Percentiles rank a stretch among this genome's conserved stretches.
Conservation (phyloP, 2,113 vertebrate genomes). For the Passer montanus region DNA sequence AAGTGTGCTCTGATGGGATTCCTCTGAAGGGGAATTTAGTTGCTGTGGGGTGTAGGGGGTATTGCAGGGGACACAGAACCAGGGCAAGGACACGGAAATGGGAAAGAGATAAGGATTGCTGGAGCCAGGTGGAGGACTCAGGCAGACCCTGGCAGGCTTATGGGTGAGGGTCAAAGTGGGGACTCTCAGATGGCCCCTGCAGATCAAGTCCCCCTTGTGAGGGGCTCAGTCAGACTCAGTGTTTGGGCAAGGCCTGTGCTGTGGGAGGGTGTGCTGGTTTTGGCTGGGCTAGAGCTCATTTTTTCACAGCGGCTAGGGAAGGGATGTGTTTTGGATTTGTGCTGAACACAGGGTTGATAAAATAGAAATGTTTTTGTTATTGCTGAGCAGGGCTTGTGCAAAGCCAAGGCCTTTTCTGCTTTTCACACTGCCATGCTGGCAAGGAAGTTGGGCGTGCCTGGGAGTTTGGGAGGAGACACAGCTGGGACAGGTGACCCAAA, state of each 20-base stretch:
- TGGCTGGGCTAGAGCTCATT: neutral
- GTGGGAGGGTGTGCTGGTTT: neutral
- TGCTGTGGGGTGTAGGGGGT: neutral
- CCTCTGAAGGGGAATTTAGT: neutral
- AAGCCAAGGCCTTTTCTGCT: neutral
- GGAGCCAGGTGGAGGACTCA: neutral
- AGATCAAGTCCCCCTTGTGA: rapidly evolving
- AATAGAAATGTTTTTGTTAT: neutral
- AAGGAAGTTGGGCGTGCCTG: neutral
- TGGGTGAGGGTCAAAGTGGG: rapidly evolving
- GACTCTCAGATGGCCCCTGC: neutral
- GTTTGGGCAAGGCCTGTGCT: neutral
- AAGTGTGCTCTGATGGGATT: neutral
- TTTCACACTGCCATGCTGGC: neutral
- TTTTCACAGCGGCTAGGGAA: neutral
- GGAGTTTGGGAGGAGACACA: neutral
- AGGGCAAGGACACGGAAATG: neutral
- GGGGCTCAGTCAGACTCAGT: neutral
- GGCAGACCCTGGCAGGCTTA: neutral
- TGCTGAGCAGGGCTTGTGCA: neutral
- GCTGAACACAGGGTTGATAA: neutral
- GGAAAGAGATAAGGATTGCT: neutral
- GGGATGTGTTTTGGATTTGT: neutral
- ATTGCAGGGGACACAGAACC: neutral
- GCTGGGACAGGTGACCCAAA: neutral